phyloP scores from a whole-genome alignment of 2,113 vertebrate genomes.

The Ursus arctos region DNA sequence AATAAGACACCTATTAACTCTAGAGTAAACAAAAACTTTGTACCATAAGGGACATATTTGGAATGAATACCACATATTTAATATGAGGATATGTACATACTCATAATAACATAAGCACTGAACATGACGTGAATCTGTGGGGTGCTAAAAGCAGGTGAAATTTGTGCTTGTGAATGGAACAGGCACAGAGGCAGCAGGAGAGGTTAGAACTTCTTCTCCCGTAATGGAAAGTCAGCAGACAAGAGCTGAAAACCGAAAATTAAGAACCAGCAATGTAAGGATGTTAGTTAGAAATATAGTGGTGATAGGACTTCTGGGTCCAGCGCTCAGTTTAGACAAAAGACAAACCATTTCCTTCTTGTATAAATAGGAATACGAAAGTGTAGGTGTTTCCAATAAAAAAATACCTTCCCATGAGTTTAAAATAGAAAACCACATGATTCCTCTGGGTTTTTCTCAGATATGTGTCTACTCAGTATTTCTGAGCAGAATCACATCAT shows the following conservation, averaged over 20 bases:
- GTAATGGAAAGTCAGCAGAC: neutral
- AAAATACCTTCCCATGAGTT: neutral
- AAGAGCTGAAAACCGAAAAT: neutral
- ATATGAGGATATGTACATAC: neutral
- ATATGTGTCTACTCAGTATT: neutral
- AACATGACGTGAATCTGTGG: rapidly evolving
- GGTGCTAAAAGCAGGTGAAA: neutral
- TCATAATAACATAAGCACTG: neutral
- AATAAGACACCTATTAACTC: neutral
- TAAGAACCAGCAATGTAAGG: neutral
- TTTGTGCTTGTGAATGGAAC: neutral
- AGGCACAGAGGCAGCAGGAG: neutral
- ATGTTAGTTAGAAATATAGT: neutral
- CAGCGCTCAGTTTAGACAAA: neutral
- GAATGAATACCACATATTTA: neutral
- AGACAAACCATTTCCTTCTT: neutral
- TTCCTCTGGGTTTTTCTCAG: neutral
- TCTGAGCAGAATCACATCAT: neutral
- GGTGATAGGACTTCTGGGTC: neutral
- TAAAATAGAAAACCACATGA: neutral
- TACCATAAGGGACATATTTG: neutral
- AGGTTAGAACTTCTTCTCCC: neutral
- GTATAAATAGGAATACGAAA: neutral
- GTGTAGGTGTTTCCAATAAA: neutral
- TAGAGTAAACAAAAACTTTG: neutral